Evolutionary conservation across 1,140 invertebrate genomes (phyloP), one percentile per base, ranked within the genome.

Genomic region (Ridgeia piscesae): DNA sequence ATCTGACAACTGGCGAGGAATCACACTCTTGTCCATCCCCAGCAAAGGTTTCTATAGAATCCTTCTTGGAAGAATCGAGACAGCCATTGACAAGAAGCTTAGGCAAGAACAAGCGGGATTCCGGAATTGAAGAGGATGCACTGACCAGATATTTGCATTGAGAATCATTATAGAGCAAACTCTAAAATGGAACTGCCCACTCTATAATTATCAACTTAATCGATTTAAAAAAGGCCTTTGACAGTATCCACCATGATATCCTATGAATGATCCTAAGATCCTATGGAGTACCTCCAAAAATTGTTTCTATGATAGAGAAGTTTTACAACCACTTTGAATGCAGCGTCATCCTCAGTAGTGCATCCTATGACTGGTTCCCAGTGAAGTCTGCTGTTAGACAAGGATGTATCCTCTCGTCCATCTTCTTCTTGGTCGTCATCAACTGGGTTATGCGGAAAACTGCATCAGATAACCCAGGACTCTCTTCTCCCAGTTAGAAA

Each of bases 401-500:
- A 17, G 88, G 88, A 4, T 89, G 88, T 89, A 17, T 89, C 88
- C 34, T 89, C 42, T 42, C 42, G 4, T 11, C 42, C 42, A 42
- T 42, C 42, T 11, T 42, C 4, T 42, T 11, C 42, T 42, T 42
- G 42, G 42, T 42, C 42, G 42, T 42, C 11, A 42, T 42, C 42
- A 11, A 42, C 42, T 42, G 88, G 88, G 88, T 34, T 89, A 34
- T 89, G 88, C 34, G 88, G 88, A 89, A 89, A 17, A 89, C 88
- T 4, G 17, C 88, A 89, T 6, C 88, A 89, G n/a, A 6, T 89
- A 89, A 89, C 4, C 88, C 34, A 6, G 91, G 91, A 91, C 91
- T 91, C 91, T 91, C 2, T 34, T 91, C 33, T 34, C 91, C 35
- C 91, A 91, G 35, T 42, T 91, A 35, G 91, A 91, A 34, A 91